Base-by-base conservation (phyloP, 2,888 invertebrate species). In the Cerastis rubricosa region DNA sequence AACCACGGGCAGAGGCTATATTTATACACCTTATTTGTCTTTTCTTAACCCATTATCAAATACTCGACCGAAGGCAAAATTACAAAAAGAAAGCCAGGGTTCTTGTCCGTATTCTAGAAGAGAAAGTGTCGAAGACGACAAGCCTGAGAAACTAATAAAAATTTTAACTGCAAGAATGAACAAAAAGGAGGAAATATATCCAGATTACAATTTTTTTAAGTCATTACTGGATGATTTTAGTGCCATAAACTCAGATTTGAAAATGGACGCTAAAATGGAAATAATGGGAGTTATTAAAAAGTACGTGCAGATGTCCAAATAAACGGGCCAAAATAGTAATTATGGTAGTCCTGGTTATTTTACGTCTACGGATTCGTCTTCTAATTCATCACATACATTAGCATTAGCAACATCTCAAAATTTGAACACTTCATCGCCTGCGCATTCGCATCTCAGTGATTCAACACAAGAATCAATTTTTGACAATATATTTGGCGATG, bases 401-500 rank as follows among this genome's bases (percentile, higher is more conserved):
- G 11, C 22, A 63, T 40, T 63, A 63, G 63, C 63, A 40, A 40
- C 63, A 63, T 63, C 63, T 0, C 61, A 61, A 29, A 61, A 61
- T 29, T 40, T 22, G 35, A 63, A 40, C 35, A 40, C 40, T 63
- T 63, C 63, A 72, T 71, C 71, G 71, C 71, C 71, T 71, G 71
- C 71, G 63, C 71, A 47, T 71, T 71, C 71, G 40, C 71, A 71
- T 35, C 71, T 71, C 71, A 63, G 71, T 71, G 71, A 63, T 71
- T 71, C 71, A 71, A 63, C 74, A 74, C 70, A 75, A 70, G 75
- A 75, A 64, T 75, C 75, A 75, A 63, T 75, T 63, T 74, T 69
- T 61, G 61, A 61, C 63, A 40, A 63, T 22, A 0, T 63, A 63
- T 63, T 63, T 22, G 63, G 12, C 22, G 22, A 63, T 40, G 35